Conservation (phyloP, 1,140 invertebrate species). For the Homarus americanus region DNA sequence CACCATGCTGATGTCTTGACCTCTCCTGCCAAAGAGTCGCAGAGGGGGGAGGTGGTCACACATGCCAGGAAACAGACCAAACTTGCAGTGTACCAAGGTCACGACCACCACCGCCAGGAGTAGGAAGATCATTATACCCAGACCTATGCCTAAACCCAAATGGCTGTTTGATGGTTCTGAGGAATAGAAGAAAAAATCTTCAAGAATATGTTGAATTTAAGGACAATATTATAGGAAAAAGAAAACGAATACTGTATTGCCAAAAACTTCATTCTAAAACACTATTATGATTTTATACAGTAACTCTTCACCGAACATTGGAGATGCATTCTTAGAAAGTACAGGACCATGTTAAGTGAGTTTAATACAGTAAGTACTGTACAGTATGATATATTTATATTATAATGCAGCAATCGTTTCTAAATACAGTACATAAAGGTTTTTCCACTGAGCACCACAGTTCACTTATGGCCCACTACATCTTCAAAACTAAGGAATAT, state of each 20-base stretch:
- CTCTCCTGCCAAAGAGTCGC: constrained; percentile 14
- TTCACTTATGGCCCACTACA: no score
- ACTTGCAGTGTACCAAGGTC: constrained; percentile 22
- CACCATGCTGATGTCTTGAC: constrained; percentile 38
- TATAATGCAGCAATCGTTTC: no score
- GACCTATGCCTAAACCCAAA: constrained; percentile 17
- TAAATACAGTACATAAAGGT: no score
- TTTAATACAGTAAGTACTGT: background rate
- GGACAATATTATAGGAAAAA: background rate
- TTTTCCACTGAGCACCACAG: no score
- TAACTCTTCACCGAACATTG: background rate
- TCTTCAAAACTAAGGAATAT: no score
- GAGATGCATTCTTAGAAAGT: background rate
- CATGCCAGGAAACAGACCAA: constrained; percentile 49
- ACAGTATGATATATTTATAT: no score
- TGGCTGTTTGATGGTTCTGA: constrained; percentile 35
- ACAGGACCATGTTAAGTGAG: background rate
- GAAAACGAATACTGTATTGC: background rate
- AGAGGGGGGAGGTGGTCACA: constrained; percentile 30
- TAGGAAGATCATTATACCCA: constrained; percentile 34
- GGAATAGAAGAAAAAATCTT: background rate
- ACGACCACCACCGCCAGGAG: constrained; percentile 19
- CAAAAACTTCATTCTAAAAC: background rate
- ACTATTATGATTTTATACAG: background rate
- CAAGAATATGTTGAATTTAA: background rate